A percentile compares a stretch with the other conserved stretches of the same genome.
Evolutionary conservation across 2,888 invertebrate genomes (phyloP).

Genomic region (Troilus luridus): DNA sequence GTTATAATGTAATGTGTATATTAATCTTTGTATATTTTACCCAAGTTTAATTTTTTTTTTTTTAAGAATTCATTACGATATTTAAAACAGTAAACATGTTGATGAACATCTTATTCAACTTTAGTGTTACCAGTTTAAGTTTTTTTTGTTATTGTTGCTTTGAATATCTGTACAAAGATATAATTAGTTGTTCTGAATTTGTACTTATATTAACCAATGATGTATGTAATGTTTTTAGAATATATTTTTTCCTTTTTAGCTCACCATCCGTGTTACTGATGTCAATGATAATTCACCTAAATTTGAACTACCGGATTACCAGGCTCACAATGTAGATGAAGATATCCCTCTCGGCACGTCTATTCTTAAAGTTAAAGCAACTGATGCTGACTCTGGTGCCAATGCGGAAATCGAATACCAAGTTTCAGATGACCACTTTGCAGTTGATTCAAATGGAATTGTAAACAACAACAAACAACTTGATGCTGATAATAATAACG

Average conservation of each 20-base stretch:
- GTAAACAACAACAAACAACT: constrained; percentile 90
- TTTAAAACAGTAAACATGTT: background rate
- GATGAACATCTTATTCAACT: background rate
- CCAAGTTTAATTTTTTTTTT: no score
- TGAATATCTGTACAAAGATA: background rate
- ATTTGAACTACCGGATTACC: constrained; percentile 96
- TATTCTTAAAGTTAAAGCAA: constrained; percentile 94
- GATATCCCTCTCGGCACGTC: constrained; percentile 93
- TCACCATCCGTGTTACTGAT: constrained; percentile 94
- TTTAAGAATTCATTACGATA: no score
- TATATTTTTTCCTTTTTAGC: constrained; percentile 72
- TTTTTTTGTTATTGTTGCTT: background rate
- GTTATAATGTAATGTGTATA: no score
- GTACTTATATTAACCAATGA: background rate
- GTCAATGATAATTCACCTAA: constrained; percentile 98
- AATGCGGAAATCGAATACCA: constrained; percentile 96
- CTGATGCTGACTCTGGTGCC: constrained; percentile 93
- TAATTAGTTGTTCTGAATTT: background rate
- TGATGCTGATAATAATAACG: constrained; percentile 96
- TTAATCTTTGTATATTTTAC: no score
- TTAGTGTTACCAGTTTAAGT: background rate
- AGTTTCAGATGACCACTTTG: constrained; percentile 94
- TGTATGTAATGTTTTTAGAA: background rate
- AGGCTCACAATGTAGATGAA: constrained; percentile 96
- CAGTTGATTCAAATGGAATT: constrained; percentile 92